Conservation (phyloP, 1,140 invertebrate genomes). For the Ceratosolen solmsi region DNA sequence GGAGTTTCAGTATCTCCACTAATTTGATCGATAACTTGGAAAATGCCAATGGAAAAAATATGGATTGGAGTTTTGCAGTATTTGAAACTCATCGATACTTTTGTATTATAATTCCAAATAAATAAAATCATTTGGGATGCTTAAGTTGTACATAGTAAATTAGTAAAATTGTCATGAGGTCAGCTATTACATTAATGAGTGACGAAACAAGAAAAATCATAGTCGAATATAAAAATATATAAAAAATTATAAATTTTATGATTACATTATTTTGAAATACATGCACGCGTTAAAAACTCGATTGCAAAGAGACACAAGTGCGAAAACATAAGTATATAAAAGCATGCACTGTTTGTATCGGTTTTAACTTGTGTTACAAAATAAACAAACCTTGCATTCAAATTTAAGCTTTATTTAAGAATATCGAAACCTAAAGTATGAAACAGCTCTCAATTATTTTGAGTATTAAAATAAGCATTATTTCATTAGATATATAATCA, state of each 20-base stretch:
- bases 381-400: constrained; percentile 44
- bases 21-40: constrained; percentile 11
- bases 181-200: not conserved
- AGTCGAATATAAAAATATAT: constrained; percentile 32
- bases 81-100: constrained; percentile 46
- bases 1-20: not conserved
- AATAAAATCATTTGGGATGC: constrained; percentile 34
- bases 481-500: not conserved
- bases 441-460: constrained; percentile 47
- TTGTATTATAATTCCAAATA: constrained; percentile 40
- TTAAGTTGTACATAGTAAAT: constrained; percentile 40
- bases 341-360: constrained; percentile 57
- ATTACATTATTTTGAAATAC: constrained; percentile 30
- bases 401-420: constrained; percentile 38
- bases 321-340: constrained; percentile 31
- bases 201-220: constrained; percentile 26
- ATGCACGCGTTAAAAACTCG: constrained; percentile 44
- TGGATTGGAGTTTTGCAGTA: not conserved
- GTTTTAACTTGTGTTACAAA: constrained; percentile 50
- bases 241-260: constrained; percentile 44
- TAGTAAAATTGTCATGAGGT: constrained; percentile 13
- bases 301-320: constrained; percentile 40
- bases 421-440: constrained; percentile 22
- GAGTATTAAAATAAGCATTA: constrained; percentile 50
- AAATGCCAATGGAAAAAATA: constrained; percentile 2